Percentiles rank a stretch among this genome's conserved stretches.
Evolutionary conservation across 2,113 vertebrate genomes (phyloP).

Genomic region (Oceanodroma tethys): DNA sequence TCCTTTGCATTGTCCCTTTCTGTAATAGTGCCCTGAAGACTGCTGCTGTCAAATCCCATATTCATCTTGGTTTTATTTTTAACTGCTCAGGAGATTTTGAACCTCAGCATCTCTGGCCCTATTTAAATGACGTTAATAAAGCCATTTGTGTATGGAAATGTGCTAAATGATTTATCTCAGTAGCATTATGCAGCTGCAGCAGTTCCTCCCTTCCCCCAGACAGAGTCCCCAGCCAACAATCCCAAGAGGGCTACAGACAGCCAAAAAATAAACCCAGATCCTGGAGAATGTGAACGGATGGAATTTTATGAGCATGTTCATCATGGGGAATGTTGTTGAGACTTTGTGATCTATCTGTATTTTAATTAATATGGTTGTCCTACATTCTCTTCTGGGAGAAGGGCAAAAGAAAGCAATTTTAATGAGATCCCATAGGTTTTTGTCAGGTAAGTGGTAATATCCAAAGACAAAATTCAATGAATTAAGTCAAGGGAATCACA

Average conservation of each 20-base stretch:
- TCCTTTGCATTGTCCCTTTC: neutral
- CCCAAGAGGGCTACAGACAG: neutral
- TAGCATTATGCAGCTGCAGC: neutral
- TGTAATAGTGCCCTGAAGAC: neutral
- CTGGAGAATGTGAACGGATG: neutral
- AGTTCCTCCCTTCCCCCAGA: neutral
- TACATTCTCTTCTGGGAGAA: constrained; percentile 3
- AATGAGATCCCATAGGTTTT: constrained; percentile 23
- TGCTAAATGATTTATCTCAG: neutral
- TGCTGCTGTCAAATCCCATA: neutral
- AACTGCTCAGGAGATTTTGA: neutral
- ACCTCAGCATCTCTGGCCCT: neutral
- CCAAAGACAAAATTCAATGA: neutral
- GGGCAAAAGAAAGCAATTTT: neutral
- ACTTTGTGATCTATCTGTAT: neutral
- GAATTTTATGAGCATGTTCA: neutral
- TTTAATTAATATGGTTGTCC: constrained; percentile 33
- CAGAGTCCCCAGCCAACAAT: neutral
- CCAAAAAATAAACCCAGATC: neutral
- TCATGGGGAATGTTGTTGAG: neutral
- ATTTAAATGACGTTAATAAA: constrained; percentile 4
- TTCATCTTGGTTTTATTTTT: neutral
- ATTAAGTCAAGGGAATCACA: neutral
- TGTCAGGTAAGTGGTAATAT: neutral
- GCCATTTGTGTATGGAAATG: neutral